phyloP scores from a whole-genome alignment of 2,113 vertebrate species.

The Thomomys bottae region DNA sequence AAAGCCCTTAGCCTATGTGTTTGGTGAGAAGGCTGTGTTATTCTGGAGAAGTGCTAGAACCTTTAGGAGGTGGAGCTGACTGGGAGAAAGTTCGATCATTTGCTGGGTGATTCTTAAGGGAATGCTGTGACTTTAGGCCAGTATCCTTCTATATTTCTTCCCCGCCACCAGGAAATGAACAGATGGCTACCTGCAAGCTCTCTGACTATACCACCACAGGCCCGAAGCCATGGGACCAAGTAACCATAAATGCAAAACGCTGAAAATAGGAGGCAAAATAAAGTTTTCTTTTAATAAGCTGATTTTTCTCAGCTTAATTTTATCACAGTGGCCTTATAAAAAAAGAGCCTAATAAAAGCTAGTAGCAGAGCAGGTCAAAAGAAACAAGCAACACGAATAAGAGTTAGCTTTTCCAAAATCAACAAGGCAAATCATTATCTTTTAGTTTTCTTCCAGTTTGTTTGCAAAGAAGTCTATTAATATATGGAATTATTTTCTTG shows the following conservation, averaged over 20 bases:
- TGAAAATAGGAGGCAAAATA: neutral
- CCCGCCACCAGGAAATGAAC: neutral
- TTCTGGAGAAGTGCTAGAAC: neutral
- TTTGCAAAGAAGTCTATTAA: neutral
- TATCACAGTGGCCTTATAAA: neutral
- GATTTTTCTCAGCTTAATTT: neutral
- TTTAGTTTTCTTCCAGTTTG: neutral
- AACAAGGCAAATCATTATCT: constrained; percentile 34
- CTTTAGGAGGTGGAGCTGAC: neutral
- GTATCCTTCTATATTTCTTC: rapidly evolving
- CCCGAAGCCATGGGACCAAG: neutral
- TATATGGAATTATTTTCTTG: neutral
- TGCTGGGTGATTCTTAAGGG: neutral
- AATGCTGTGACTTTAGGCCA: too few species aligned
- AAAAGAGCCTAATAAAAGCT: neutral
- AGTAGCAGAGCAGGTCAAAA: neutral
- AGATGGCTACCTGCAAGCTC: too few species aligned
- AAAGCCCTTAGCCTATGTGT: neutral
- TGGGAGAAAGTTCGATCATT: neutral
- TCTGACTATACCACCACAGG: neutral
- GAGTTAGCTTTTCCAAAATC: neutral
- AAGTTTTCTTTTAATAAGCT: neutral
- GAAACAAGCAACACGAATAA: constrained; percentile 12
- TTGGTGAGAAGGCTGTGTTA: neutral
- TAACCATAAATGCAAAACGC: neutral